Conservation (phyloP, 2,888 invertebrate genomes). For the Pachymerium ferrugineum region DNA sequence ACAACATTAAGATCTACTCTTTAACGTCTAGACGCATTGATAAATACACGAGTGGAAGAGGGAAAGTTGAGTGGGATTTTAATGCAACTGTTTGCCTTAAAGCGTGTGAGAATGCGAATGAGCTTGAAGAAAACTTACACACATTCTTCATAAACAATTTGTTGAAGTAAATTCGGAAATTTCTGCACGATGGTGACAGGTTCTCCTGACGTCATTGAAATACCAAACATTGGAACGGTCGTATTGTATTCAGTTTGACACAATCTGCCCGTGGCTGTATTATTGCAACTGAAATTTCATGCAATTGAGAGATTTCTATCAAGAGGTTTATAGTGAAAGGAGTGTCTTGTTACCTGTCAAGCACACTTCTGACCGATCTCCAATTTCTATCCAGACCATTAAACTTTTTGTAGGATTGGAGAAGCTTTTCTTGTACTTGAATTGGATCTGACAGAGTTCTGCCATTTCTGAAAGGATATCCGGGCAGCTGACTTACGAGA, state of each 20-base stretch:
- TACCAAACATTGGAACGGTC: conserved; percentile 91
- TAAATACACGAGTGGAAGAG: no score
- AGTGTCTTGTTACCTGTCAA: background rate
- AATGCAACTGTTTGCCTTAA: no score
- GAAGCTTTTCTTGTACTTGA: conserved; percentile 30
- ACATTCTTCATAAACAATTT: conserved; percentile 88
- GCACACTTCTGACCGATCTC: background rate
- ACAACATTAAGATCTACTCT: no score
- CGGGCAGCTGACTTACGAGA: conserved; percentile 30
- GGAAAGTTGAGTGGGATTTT: no score
- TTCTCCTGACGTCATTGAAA: conserved; percentile 83
- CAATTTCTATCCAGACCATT: conserved; percentile 15
- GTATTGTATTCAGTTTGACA: conserved; percentile 87
- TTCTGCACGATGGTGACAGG: conserved; percentile 91
- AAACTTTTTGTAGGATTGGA: conserved; percentile 27
- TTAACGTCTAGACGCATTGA: no score
- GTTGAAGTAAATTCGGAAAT: conserved; percentile 84
- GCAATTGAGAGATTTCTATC: conserved; percentile 1
- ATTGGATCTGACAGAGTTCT: conserved; percentile 35
- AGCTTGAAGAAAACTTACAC: conserved; percentile 79
- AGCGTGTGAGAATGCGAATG: no score
- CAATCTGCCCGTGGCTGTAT: conserved; percentile 42
- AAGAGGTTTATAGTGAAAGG: background rate
- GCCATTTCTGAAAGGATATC: conserved; percentile 32
- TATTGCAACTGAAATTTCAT: conserved; percentile 9